Conservation (phyloP, 2,797 vertebrate species). For the Rhincodon typus region DNA sequence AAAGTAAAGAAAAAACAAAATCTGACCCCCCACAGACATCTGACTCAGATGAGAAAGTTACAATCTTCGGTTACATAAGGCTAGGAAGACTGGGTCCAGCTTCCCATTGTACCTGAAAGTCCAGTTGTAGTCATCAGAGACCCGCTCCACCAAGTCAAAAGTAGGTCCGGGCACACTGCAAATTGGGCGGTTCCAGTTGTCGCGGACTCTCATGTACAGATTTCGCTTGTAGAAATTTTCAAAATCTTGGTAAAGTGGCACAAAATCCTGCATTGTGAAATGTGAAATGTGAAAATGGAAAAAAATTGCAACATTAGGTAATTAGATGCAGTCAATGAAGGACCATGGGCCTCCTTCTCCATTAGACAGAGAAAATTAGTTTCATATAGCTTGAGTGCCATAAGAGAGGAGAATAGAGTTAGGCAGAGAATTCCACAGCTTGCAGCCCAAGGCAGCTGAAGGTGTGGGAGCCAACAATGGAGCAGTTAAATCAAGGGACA, state of each 20-base stretch:
- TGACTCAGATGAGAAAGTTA: neutral
- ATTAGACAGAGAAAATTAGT: too few relatives aligned
- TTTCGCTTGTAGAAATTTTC: conserved; percentile 92
- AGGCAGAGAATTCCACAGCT: neutral
- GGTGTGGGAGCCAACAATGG: neutral
- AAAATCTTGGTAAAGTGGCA: conserved; percentile 93
- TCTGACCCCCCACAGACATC: too few relatives aligned
- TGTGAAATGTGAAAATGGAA: conserved; percentile 41
- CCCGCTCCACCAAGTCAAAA: conserved; percentile 81
- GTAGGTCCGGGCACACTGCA: conserved; percentile 80
- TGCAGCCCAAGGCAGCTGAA: neutral
- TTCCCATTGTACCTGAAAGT: conserved; percentile 72
- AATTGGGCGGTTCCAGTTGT: conserved; percentile 88
- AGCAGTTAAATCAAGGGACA: neutral
- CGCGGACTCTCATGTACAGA: conserved; percentile 85
- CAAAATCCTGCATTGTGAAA: conserved; percentile 70
- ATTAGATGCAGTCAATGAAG: neutral
- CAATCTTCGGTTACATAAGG: neutral
- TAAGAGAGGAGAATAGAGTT: neutral
- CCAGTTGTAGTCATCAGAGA: conserved; percentile 92
- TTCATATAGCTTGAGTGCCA: too few relatives aligned
- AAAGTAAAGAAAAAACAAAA: too few relatives aligned
- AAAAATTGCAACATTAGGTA: neutral
- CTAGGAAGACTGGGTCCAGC: neutral
- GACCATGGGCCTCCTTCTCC: neutral